Percentiles rank a stretch among this genome's conserved stretches.
These are phyloP conservation scores for Urophycis tenuis DNA, from an alignment of 2,797 vertebrate species.

Conservation along the genomic window DNA sequence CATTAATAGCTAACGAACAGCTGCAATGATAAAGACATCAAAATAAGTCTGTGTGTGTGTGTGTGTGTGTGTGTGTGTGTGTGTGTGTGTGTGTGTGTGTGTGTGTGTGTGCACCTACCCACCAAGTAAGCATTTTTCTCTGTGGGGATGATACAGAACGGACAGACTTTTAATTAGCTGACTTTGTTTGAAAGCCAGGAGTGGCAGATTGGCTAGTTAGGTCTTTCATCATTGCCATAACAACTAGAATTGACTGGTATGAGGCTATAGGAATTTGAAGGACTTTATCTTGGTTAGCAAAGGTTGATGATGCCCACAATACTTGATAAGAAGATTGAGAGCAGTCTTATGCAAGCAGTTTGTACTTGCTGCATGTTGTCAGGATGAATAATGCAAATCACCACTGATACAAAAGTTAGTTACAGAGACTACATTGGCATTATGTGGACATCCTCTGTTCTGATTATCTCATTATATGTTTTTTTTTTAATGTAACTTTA, in stretches of 20 bases:
- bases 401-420: not conserved
- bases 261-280: not conserved
- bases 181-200: conserved; percentile 60
- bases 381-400: not conserved
- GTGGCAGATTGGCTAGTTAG: conserved; percentile 59
- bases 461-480: not conserved
- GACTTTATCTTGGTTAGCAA: not conserved
- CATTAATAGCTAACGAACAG: conserved; percentile 63
- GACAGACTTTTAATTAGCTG: conserved; percentile 69
- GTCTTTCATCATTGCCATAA: conserved; percentile 51
- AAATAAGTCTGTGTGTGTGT: too few species aligned
- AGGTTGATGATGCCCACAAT: conserved; percentile 22
- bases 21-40: conserved; percentile 69
- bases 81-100: conserved; percentile 46
- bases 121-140: conserved; percentile 48
- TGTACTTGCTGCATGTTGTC: not conserved
- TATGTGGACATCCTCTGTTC: not conserved
- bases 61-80: too few species aligned
- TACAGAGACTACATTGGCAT: not conserved
- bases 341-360: not conserved
- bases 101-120: conserved; percentile 37
- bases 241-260: conserved; percentile 46
- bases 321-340: conserved; percentile 1
- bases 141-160: conserved; percentile 52
- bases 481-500: not conserved